Conservation (phyloP, 2,113 vertebrate genomes). For the Pteruthius melanotis region DNA sequence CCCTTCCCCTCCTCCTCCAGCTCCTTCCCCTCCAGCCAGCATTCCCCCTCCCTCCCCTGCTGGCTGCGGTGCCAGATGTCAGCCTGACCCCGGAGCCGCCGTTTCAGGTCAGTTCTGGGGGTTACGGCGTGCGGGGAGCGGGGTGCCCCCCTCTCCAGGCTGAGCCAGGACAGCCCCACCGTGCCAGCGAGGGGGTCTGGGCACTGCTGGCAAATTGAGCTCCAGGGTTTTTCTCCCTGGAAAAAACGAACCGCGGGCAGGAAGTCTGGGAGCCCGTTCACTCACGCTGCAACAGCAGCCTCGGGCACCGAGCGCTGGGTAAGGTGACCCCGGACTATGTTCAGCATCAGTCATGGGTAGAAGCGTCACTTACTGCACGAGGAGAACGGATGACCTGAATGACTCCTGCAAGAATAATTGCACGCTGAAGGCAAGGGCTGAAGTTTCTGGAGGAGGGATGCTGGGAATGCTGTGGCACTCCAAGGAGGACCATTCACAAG, state of each 20-base stretch:
- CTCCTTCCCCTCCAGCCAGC: not conserved
- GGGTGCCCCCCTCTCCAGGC: not conserved
- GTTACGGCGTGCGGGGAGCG: not conserved
- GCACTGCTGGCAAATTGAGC: not conserved
- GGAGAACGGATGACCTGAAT: not conserved
- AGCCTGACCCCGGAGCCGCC: not conserved
- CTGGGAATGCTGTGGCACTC: not conserved
- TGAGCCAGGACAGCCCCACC: fast-evolving
- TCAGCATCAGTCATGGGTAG: not conserved
- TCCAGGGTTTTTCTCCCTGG: not conserved
- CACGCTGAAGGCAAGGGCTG: not conserved
- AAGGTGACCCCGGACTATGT: not conserved
- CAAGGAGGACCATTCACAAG: not conserved
- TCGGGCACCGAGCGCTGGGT: not conserved
- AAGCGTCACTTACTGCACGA: not conserved
- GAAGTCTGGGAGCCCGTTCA: not conserved
- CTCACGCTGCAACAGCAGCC: not conserved
- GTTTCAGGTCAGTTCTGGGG: not conserved
- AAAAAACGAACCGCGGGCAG: not conserved
- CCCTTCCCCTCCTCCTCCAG: not conserved
- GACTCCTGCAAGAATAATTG: constrained; percentile 13
- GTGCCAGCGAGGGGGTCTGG: fast-evolving
- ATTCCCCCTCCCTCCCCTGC: not conserved
- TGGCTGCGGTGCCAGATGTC: constrained; percentile 20
- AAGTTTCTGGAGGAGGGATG: not conserved